Evolutionary conservation across 2,888 invertebrate genomes (phyloP), one percentile per base, ranked within the genome.

Genomic region (Dyspetes luteomarginatus): DNA sequence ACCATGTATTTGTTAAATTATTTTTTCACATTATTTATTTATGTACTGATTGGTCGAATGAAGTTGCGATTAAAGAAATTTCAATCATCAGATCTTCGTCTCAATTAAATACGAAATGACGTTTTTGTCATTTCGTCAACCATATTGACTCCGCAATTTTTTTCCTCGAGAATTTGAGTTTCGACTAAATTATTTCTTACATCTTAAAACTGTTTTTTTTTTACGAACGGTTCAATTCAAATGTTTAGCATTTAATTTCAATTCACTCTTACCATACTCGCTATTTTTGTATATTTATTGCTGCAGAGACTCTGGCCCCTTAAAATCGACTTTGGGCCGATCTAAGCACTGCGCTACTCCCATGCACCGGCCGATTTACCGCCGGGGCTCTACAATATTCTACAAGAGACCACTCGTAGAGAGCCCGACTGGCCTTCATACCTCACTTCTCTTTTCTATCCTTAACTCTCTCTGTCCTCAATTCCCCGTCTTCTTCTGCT

Each of bases 211-310:
- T n/a, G n/a, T n/a, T n/a, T n/a, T n/a, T n/a, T n/a, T n/a, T 12
- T 41, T 41, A n/a, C 4, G 3, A 36, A 22, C 15, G 26, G 26
- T 56, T 28, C n/a, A 15, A 4, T 36, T 4, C 2, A 36, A 12
- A 36, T 22, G 60, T 22, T 26, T 19, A 45, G 3, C n/a, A 2
- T 45, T 4, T 24, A 62, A 24, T 45, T 45, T n/a, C 64, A 15
- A n/a, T 12, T 2, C 7, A 1, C 30, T 22, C n/a, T 9, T 19
- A 52, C 12, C 12, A 15, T 19, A 9, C 9, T 67, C 78, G 79
- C 80, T 81, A 76, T 43, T 79, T 76, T 69, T 82, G 85, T 86
- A 85, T 85, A 87, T 87, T 87, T 82, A 67, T 78, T 30, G 56
- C 48, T 1, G 30, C 22, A 28, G 26, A 17, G 4, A 7, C 45